Conservation (phyloP, 1,140 invertebrate genomes). For the Sarcophaga bullata region DNA sequence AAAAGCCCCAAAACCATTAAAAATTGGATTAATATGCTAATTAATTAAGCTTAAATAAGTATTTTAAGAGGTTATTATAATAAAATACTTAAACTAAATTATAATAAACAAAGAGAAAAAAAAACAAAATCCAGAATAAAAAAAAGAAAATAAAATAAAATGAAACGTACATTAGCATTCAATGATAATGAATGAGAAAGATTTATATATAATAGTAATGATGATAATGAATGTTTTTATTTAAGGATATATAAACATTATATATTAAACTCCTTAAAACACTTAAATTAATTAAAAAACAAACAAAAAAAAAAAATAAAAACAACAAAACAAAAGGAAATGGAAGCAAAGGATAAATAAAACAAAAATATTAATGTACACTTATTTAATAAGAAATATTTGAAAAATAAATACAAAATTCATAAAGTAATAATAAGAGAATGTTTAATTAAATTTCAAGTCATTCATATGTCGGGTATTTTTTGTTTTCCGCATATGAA, state of each 20-base stretch:
- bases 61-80: conserved; percentile 19
- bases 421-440: conserved; percentile 21
- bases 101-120: background rate
- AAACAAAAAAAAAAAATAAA: conserved; percentile 10
- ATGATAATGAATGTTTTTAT: conserved; percentile 36
- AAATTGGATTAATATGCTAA: conserved; percentile 18
- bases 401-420: conserved; percentile 40
- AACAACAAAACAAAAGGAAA: background rate
- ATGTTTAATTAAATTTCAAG: conserved; percentile 64
- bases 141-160: background rate
- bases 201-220: conserved; percentile 24
- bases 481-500: too few relatives aligned
- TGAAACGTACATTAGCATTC: conserved; percentile 28
- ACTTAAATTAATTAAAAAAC: conserved; percentile 26
- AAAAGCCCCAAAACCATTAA: background rate
- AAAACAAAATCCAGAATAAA: conserved; percentile 2
- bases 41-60: conserved; percentile 34
- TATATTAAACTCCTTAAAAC: conserved; percentile 34
- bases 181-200: conserved; percentile 18
- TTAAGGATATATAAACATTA: conserved; percentile 36
- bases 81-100: conserved; percentile 18
- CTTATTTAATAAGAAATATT: conserved; percentile 41
- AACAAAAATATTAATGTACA: conserved; percentile 37
- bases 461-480: too few relatives aligned
- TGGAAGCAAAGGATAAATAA: background rate